Percentiles rank a stretch among this genome's conserved stretches.
These are phyloP conservation scores for Pterobdella sp. DNA, from an alignment of 2,888 invertebrate species.

Conservation along the genomic window DNA sequence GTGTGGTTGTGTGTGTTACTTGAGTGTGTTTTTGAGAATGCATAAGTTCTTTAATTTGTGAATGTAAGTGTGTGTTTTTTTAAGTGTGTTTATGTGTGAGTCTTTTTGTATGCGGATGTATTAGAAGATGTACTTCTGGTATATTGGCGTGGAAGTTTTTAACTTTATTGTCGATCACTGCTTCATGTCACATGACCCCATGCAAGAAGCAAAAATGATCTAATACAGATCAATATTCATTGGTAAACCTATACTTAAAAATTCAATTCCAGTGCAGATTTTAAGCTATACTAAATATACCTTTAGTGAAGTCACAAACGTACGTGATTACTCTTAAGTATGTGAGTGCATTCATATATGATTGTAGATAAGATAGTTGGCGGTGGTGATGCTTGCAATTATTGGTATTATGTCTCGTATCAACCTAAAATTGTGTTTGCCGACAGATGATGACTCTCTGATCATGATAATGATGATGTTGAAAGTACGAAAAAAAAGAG, in stretches of 20 bases:
- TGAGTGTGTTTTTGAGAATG: constrained; percentile 10
- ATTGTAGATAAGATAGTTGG: background rate
- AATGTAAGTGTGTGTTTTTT: constrained; percentile 34
- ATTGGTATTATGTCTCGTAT: background rate
- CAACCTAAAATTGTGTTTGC: background rate
- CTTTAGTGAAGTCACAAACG: too few species aligned
- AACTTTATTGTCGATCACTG: too few species aligned
- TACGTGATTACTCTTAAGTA: background rate
- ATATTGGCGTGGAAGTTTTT: too few species aligned
- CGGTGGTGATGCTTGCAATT: background rate
- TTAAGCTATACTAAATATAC: too few species aligned
- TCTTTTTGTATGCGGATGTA: constrained; percentile 38
- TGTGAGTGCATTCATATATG: background rate
- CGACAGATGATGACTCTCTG: background rate
- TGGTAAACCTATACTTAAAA: too few species aligned
- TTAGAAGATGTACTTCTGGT: constrained; percentile 34
- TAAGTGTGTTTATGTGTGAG: constrained; percentile 37
- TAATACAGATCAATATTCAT: too few species aligned
- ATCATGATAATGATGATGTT: background rate
- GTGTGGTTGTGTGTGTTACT: constrained; percentile 7
- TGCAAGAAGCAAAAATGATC: too few species aligned
- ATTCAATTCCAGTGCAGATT: too few species aligned
- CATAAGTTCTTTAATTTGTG: constrained; percentile 27
- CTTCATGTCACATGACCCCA: too few species aligned
- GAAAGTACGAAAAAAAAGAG: too few species aligned